Evolutionary conservation across 2,888 invertebrate genomes (phyloP).

Genomic region (Eristalis arbustorum): DNA sequence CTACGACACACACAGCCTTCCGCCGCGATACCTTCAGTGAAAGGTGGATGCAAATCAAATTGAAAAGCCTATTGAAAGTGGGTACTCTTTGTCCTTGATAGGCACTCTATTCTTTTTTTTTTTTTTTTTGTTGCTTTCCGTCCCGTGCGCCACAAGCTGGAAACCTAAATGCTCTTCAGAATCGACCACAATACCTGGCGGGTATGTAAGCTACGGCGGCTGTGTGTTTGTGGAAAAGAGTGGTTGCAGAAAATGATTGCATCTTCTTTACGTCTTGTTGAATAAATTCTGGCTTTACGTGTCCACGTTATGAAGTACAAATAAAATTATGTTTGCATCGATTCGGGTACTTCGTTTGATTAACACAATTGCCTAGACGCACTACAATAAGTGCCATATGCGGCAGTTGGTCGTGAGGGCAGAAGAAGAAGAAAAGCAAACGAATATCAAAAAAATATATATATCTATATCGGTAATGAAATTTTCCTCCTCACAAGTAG

Average conservation of each 20-base stretch:
- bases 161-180: background rate
- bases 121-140: background rate
- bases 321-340: conserved; percentile 17
- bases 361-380: background rate
- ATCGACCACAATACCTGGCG: background rate
- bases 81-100: conserved; percentile 59
- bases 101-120: conserved; percentile 52
- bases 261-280: conserved; percentile 35
- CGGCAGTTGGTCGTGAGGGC: background rate
- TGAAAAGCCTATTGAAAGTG: conserved; percentile 60
- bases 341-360: conserved; percentile 3
- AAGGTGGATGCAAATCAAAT: conserved; percentile 55
- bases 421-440: background rate
- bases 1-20: conserved; percentile 3
- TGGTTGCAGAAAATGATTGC: conserved; percentile 47
- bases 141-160: background rate
- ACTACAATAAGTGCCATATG: background rate
- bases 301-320: conserved; percentile 16
- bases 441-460: background rate
- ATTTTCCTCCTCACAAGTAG: background rate
- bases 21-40: conserved; percentile 23
- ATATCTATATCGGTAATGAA: background rate
- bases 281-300: conserved; percentile 10
- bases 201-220: background rate
- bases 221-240: conserved; percentile 6